These are phyloP conservation scores for Athene noctua DNA, from an alignment of 2,113 vertebrate species.

Conservation along the genomic window DNA sequence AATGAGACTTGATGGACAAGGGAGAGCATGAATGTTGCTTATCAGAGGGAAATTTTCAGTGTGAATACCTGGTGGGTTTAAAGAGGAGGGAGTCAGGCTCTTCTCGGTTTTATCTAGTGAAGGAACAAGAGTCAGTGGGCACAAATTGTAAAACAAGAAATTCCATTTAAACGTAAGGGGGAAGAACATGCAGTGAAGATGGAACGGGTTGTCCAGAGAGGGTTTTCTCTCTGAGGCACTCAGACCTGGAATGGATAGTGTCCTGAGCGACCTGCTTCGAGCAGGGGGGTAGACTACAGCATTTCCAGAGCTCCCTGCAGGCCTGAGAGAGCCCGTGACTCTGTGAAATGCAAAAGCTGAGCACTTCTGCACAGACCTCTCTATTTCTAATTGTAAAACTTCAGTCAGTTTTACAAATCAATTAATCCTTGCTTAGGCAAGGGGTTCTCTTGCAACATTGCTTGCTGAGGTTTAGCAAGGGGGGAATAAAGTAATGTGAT, in stretches of 20 bases:
- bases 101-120: background rate
- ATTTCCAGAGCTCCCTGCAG: background rate
- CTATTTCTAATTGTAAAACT: background rate
- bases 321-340: too few relatives aligned
- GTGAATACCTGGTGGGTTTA: background rate
- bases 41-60: background rate
- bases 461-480: background rate
- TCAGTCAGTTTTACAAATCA: background rate
- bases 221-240: background rate
- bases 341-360: background rate
- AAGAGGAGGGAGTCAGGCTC: background rate
- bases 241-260: too few relatives aligned
- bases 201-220: too few relatives aligned
- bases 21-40: background rate
- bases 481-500: background rate
- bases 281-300: too few relatives aligned
- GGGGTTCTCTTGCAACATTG: background rate
- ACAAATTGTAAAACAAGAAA: background rate
- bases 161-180: background rate
- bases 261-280: background rate
- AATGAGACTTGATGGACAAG: background rate
- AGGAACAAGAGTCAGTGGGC: background rate
- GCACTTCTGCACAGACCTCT: background rate
- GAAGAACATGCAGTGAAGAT: background rate
- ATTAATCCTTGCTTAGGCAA: background rate